A percentile compares a stretch with the other conserved stretches of the same genome.
Conservation (phyloP, 2,888 invertebrate species). For the Abrostola triplasia region DNA sequence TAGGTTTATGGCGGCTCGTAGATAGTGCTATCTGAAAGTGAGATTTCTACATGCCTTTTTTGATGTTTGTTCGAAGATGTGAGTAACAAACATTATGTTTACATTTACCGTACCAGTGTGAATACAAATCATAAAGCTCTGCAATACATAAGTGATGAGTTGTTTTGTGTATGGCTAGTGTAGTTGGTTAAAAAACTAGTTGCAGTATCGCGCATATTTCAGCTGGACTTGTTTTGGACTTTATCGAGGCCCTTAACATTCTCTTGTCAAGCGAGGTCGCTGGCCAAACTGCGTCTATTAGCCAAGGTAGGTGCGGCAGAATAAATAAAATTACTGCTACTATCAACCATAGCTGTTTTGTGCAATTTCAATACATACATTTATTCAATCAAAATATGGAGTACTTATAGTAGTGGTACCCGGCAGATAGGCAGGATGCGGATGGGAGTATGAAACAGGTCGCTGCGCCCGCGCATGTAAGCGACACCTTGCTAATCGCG, state of each 20-base stretch:
- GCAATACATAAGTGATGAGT: not conserved
- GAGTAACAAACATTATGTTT: not conserved
- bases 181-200: not conserved
- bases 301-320: not conserved
- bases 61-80: not conserved
- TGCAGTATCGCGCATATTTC: not conserved
- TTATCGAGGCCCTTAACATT: slow-evolving; percentile 4
- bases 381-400: not conserved
- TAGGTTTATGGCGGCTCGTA: not conserved
- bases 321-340: no score
- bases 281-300: not conserved
- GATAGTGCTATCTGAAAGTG: not conserved
- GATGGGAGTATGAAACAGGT: slow-evolving; percentile 51
- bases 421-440: slow-evolving; percentile 51
- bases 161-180: not conserved
- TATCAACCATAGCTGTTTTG: no score
- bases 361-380: not conserved
- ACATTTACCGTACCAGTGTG: no score
- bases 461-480: slow-evolving; percentile 42
- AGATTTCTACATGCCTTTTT: not conserved
- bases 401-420: slow-evolving; percentile 23
- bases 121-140: no score
- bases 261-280: not conserved
- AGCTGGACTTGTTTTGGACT: slow-evolving; percentile 2
- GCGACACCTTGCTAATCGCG: slow-evolving; percentile 55